Conservation (phyloP, 2,888 invertebrate species). For the Eupithecia dodoneata region DNA sequence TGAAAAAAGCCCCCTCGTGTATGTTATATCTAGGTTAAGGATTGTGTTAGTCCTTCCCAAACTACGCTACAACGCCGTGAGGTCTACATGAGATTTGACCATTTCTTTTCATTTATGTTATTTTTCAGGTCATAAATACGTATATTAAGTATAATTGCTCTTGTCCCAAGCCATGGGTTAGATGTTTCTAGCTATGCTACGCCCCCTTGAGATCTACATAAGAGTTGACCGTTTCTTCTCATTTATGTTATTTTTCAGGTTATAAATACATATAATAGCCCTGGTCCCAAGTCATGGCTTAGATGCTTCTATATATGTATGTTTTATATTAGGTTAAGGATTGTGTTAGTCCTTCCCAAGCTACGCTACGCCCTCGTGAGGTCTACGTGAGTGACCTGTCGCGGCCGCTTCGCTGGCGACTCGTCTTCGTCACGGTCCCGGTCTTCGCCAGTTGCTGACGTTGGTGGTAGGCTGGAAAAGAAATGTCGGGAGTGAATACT, state of each 20-base stretch:
- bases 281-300: no score
- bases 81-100: conserved; percentile 66
- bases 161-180: no score
- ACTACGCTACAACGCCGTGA: conserved; percentile 62
- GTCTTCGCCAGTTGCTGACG: conserved; percentile 65
- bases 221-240: conserved; percentile 21
- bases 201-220: conserved; percentile 81
- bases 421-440: conserved; percentile 71
- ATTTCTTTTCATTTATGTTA: no score
- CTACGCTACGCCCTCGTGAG: conserved; percentile 65
- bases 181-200: no score
- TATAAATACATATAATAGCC: no score
- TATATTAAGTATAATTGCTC: no score
- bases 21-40: neutral
- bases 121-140: no score
- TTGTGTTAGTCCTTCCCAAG: conserved; percentile 24
- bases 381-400: conserved; percentile 81
- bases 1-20: neutral
- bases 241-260: no score
- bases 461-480: conserved; percentile 67
- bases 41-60: conserved; percentile 23
- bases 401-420: conserved; percentile 77
- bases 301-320: no score
- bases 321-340: no score
- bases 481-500: neutral